Percentiles rank a stretch among this genome's conserved stretches.
Conservation (phyloP, 2,113 vertebrate species). For the Rynchops niger region DNA sequence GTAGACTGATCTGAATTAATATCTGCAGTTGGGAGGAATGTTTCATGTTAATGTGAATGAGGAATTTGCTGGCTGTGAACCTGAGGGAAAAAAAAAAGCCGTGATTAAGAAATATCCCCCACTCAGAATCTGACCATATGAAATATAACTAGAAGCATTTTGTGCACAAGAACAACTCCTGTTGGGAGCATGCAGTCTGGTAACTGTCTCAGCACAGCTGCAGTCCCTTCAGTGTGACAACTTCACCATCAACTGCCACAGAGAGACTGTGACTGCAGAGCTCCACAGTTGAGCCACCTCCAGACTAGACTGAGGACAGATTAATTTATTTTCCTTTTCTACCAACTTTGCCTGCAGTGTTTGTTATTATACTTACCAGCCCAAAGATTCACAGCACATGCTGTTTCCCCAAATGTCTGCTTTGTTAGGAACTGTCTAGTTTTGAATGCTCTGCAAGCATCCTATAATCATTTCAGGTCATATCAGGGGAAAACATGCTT, state of each 20-base stretch:
- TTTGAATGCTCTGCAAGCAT: slow-evolving; percentile 19
- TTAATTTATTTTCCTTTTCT: slow-evolving; percentile 56
- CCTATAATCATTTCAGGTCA: not conserved
- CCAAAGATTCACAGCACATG: slow-evolving; percentile 13
- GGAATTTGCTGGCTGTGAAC: slow-evolving; percentile 33
- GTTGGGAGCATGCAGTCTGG: slow-evolving; percentile 36
- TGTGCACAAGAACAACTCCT: slow-evolving; percentile 27
- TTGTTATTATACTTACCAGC: slow-evolving; percentile 29
- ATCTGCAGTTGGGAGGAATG: not conserved
- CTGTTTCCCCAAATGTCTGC: slow-evolving; percentile 31
- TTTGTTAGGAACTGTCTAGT: slow-evolving; percentile 26
- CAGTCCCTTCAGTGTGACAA: slow-evolving; percentile 57
- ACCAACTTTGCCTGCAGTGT: slow-evolving; percentile 47
- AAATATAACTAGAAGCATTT: slow-evolving; percentile 11
- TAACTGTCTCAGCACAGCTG: slow-evolving; percentile 60
- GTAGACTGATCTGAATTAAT: not conserved
- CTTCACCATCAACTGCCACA: slow-evolving; percentile 43
- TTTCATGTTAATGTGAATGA: slow-evolving; percentile 12
- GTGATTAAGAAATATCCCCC: slow-evolving; percentile 39
- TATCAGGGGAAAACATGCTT: not conserved
- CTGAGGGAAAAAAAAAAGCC: not conserved
- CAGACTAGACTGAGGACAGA: slow-evolving; percentile 26
- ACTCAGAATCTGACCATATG: not conserved
- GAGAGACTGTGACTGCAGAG: slow-evolving; percentile 16
- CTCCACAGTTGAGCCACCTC: slow-evolving; percentile 25